Evolutionary conservation across 2,888 invertebrate species (phyloP).

Genomic region (Spisula subtruncata): DNA sequence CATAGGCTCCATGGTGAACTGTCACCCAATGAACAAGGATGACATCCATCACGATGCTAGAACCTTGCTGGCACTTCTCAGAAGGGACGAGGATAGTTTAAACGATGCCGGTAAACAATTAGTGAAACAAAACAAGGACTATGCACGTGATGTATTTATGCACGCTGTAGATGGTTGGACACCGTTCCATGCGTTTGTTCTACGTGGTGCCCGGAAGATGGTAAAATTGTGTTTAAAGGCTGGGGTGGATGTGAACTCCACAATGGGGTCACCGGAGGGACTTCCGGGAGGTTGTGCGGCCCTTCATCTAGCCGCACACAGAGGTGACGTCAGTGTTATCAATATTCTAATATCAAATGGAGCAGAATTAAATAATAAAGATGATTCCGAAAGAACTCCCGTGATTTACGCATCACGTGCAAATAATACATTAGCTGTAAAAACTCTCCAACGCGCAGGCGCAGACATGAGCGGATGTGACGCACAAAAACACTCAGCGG

Average conservation of each 20-base stretch:
- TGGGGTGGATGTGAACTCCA: constrained; percentile 79
- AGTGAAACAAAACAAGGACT: constrained; percentile 74
- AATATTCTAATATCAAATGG: constrained; percentile 78
- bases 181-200: constrained; percentile 83
- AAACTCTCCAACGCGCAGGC: constrained; percentile 80
- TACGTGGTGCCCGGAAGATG: constrained; percentile 81
- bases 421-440: constrained; percentile 79
- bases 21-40: constrained; percentile 66
- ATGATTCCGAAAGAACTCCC: constrained; percentile 74
- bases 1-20: constrained; percentile 64
- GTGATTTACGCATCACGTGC: constrained; percentile 78
- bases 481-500: constrained; percentile 49
- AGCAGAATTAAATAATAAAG: constrained; percentile 75
- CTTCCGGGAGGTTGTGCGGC: constrained; percentile 81
- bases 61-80: constrained; percentile 77
- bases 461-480: constrained; percentile 77
- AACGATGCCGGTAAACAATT: constrained; percentile 76
- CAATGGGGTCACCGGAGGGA: constrained; percentile 81
- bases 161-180: constrained; percentile 82
- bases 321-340: constrained; percentile 82
- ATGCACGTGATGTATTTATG: constrained; percentile 75
- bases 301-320: constrained; percentile 82
- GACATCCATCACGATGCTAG: constrained; percentile 74
- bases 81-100: constrained; percentile 79
- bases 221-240: constrained; percentile 79